Evolutionary conservation across 2,113 vertebrate species (phyloP), one percentile per base, ranked within the genome.

Genomic region (Bos indicus): DNA sequence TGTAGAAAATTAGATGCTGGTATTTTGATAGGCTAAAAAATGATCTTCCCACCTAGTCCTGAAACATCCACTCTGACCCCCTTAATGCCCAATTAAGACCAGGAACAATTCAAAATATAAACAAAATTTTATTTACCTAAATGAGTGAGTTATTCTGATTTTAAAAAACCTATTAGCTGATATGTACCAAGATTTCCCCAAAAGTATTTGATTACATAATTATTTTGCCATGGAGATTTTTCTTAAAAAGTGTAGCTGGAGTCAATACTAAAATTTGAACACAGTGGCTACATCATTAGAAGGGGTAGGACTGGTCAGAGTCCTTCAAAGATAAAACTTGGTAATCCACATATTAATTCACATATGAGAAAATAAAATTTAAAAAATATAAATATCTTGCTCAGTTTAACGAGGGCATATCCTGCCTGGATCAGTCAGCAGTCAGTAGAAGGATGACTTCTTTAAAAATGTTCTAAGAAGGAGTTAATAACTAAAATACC

Each of bases 81-180:
- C n/a, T 48, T 91, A 88, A 71, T 89, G 77, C 67, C 48, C 80
- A 90, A 26, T 81, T 64, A 88, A 57, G 36, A 95, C 51, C 43
- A 94, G 88, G 94, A 96, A 92, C 28, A 90, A 95, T 81, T 85
- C 67, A 94, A 93, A 96, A 88, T 54, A 46, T 78, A 13, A 97
- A 83, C 78, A 23, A 14, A 90, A 92, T 94, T 78, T 78, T 78
- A 95, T 95, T 83, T 92, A 92, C 25, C 14, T 43, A 89, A 96
- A 46, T 93, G n/a, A 95, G 40, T 93, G n/a, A 95, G 36, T 48
- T 91, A 48, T 85, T 67, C 21, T 97, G 62, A 94, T 87, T 93
- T 5, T 57, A 54, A 77, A 51, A 90, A 93, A 88, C 36, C 4
- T 25, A 15, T 6, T 52, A 90, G 77, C 28, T 95, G 64, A 67